A percentile compares a stretch with the other conserved stretches of the same genome.
Evolutionary conservation across 2,888 invertebrate genomes (phyloP).

Genomic region (Sinodicranocentrus sp.): DNA sequence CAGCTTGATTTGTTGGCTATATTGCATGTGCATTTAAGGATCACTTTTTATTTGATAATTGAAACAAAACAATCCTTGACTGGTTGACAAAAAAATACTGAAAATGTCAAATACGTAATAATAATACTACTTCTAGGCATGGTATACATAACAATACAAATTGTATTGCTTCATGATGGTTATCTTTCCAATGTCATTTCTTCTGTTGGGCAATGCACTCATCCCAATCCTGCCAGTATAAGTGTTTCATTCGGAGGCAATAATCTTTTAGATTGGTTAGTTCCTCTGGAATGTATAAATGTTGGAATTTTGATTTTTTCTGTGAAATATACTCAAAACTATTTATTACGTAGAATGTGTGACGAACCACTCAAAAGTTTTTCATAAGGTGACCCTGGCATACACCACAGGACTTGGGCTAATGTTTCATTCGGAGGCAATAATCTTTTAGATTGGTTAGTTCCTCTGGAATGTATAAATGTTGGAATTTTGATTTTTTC

Average conservation of each 20-base stretch:
- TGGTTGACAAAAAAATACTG: too few species aligned
- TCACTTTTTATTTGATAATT: too few species aligned
- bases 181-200: too few species aligned
- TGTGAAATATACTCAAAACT: neutral
- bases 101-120: too few species aligned
- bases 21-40: too few species aligned
- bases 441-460: conserved; percentile 68
- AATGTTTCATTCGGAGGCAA: conserved; percentile 68
- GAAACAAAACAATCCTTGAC: too few species aligned
- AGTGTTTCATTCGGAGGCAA: conserved; percentile 68
- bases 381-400: conserved; percentile 76
- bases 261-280: conserved; percentile 68
- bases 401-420: conserved; percentile 78
- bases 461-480: conserved; percentile 18
- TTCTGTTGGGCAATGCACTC: too few species aligned
- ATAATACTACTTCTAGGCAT: too few species aligned
- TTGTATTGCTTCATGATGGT: too few species aligned
- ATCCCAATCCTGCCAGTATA: too few species aligned
- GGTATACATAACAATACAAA: too few species aligned
- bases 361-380: conserved; percentile 73
- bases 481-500: neutral
- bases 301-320: neutral
- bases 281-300: conserved; percentile 18
- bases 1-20: too few species aligned
- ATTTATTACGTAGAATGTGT: neutral